Percentiles rank a stretch among this genome's conserved stretches.
Conservation (phyloP, 2,797 vertebrate genomes). For the Myiotriccus ornatus region DNA sequence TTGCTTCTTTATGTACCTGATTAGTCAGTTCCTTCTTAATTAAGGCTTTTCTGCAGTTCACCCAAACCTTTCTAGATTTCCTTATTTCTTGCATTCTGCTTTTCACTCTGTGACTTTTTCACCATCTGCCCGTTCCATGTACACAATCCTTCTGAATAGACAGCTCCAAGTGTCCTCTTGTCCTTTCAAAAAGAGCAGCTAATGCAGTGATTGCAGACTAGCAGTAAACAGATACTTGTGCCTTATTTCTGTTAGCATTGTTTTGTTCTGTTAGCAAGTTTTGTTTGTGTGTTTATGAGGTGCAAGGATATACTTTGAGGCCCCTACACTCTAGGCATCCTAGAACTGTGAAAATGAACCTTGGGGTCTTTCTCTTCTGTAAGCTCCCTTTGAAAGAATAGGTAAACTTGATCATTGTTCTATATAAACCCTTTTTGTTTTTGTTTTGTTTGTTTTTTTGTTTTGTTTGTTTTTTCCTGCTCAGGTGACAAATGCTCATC, state of each 20-base stretch:
- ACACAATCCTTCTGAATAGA: background rate
- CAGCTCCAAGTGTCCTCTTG: background rate
- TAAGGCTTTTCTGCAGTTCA: background rate
- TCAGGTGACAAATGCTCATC: slow-evolving; percentile 84
- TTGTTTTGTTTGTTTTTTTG: background rate
- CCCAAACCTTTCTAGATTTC: background rate
- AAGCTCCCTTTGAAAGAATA: slow-evolving; percentile 2
- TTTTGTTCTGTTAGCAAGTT: background rate
- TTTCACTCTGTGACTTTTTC: background rate
- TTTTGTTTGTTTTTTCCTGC: background rate
- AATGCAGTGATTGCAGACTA: background rate
- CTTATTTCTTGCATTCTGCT: background rate
- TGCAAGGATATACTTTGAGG: background rate
- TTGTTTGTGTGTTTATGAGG: background rate
- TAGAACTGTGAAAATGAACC: background rate
- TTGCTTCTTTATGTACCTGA: background rate
- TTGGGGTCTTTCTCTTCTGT: background rate
- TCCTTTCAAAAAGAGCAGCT: background rate
- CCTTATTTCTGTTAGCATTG: background rate
- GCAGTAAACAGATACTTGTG: background rate
- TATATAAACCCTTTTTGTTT: background rate
- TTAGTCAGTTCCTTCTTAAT: background rate
- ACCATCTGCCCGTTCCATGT: background rate
- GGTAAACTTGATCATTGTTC: background rate
- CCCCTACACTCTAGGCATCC: slow-evolving; percentile 20